These are phyloP conservation scores for Garrulus glandarius DNA, from an alignment of 2,797 vertebrate species.

Conservation along the genomic window DNA sequence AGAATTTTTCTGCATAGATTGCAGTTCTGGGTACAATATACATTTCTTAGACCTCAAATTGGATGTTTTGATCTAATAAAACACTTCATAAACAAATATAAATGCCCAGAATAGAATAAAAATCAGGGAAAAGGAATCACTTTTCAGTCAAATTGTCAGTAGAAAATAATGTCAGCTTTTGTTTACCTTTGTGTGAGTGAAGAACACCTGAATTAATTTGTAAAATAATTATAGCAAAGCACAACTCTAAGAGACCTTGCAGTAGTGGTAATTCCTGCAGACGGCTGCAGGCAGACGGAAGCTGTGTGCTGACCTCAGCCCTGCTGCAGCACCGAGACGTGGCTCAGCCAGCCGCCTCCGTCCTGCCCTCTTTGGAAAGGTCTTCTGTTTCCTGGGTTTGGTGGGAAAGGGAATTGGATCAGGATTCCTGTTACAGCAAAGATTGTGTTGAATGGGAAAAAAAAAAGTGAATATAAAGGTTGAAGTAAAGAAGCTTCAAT, in stretches of 20 bases:
- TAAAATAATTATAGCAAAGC: not conserved
- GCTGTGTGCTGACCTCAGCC: not conserved
- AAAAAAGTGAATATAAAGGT: not conserved
- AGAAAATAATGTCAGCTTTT: not conserved
- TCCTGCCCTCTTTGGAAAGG: not conserved
- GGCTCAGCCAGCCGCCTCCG: rapidly evolving
- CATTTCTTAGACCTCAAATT: not conserved
- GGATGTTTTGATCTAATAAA: not conserved
- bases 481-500: not conserved
- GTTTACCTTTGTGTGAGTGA: not conserved
- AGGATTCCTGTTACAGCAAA: not conserved
- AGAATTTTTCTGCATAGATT: not conserved
- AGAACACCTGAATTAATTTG: not conserved
- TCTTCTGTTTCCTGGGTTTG: not conserved
- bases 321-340: rapidly evolving
- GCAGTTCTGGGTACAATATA: not conserved
- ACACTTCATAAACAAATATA: not conserved
- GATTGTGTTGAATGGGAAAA: not conserved
- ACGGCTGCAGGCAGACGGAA: rapidly evolving
- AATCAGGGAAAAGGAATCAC: not conserved
- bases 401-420: not conserved
- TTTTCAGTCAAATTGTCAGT: not conserved
- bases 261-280: not conserved
- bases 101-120: not conserved
- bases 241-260: not conserved